Conservation (phyloP, 2,888 invertebrate genomes). For the Cataglyphis cursor region DNA sequence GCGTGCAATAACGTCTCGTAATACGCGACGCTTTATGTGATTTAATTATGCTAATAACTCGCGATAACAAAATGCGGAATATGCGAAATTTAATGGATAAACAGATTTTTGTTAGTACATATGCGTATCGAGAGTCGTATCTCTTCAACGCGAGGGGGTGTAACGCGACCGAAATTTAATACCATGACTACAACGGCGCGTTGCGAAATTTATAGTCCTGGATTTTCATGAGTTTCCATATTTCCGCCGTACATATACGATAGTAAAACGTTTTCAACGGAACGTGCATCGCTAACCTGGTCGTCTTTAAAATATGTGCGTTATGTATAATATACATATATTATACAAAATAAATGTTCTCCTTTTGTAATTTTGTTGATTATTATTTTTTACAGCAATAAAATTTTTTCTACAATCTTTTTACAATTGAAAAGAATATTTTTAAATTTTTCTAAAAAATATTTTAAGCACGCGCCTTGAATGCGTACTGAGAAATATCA, state of each 20-base stretch:
- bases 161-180: slow-evolving; percentile 52
- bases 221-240: slow-evolving; percentile 45
- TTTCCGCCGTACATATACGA: slow-evolving; percentile 24
- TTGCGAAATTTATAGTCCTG: slow-evolving; percentile 52
- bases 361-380: not conserved
- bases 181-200: slow-evolving; percentile 41
- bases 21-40: slow-evolving; percentile 37
- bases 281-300: slow-evolving; percentile 1
- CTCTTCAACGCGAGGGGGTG: slow-evolving; percentile 8
- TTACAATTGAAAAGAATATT: not conserved
- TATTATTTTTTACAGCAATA: not conserved
- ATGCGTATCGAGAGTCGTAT: slow-evolving; percentile 37
- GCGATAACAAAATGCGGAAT: slow-evolving; percentile 38
- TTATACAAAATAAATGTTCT: slow-evolving; percentile 1
- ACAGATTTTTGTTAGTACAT: slow-evolving; percentile 44
- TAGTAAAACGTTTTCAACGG: slow-evolving; percentile 26
- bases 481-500: not conserved
- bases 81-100: slow-evolving; percentile 47
- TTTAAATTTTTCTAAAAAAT: not conserved
- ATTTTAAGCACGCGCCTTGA: not conserved
- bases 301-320: slow-evolving; percentile 19
- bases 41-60: slow-evolving; percentile 56
- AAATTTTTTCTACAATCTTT: not conserved
- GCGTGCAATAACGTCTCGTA: slow-evolving; percentile 42
- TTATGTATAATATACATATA: not conserved